A percentile compares a stretch with the other conserved stretches of the same genome.
These are phyloP conservation scores for Hydroisotoma schaefferi DNA, from an alignment of 2,888 invertebrate species.

Conservation along the genomic window DNA sequence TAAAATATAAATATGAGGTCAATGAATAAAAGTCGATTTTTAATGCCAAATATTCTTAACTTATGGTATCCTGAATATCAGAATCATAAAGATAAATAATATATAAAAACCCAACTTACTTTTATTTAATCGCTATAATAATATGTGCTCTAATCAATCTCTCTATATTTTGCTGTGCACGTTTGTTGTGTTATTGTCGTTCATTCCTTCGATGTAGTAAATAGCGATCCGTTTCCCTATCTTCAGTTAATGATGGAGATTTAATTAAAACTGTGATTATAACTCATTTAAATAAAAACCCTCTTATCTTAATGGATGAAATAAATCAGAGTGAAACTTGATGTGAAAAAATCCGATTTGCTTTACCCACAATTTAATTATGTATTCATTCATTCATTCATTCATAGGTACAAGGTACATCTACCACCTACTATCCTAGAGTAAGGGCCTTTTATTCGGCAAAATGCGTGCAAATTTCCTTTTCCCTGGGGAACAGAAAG, in stretches of 20 bases:
- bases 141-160: too few relatives aligned
- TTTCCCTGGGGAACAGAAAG: neutral
- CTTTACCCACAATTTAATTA: neutral
- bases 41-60: too few relatives aligned
- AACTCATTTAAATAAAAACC: neutral
- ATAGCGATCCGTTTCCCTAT: neutral
- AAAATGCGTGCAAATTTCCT: too few relatives aligned
- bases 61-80: too few relatives aligned
- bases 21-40: too few relatives aligned
- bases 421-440: too few relatives aligned
- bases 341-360: neutral
- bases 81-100: too few relatives aligned
- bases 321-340: constrained; percentile 1
- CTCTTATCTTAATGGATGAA: constrained; percentile 4
- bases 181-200: neutral
- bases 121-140: too few relatives aligned
- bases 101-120: neutral
- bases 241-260: neutral
- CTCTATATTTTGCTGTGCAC: too few relatives aligned
- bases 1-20: too few relatives aligned
- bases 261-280: constrained; percentile 18
- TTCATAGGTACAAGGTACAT: neutral
- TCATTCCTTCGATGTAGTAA: neutral
- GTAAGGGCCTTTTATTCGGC: too few relatives aligned
- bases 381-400: neutral